Evolutionary conservation across 2,113 vertebrate species (phyloP).

Genomic region (Microcebus lehilahytsara): DNA sequence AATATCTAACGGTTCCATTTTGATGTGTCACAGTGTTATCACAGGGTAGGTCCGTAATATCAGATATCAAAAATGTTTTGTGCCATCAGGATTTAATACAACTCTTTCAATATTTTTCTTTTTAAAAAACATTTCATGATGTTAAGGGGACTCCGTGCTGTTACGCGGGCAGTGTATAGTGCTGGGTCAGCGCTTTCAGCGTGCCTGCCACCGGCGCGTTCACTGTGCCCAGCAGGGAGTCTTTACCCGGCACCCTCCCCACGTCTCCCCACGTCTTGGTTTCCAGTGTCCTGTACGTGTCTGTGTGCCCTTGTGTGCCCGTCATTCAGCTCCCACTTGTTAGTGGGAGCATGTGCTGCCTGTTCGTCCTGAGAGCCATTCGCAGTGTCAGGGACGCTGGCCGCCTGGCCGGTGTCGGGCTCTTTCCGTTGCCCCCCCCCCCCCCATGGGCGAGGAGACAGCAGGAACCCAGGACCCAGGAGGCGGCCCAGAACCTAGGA

Average conservation of each 20-base stretch:
- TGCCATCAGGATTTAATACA: neutral
- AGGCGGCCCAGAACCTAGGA: neutral
- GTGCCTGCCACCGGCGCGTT: too few species aligned
- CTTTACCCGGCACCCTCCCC: too few species aligned
- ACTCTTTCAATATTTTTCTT: conserved; percentile 50
- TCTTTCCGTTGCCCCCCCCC: neutral
- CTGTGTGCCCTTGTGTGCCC: too few species aligned
- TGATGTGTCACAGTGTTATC: neutral
- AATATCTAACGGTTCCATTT: neutral
- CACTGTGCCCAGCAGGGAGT: too few species aligned
- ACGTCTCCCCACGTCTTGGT: too few species aligned
- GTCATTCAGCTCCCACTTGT: too few species aligned
- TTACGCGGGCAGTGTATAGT: too few species aligned
- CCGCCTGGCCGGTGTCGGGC: neutral
- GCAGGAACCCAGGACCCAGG: neutral
- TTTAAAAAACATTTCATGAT: too few species aligned
- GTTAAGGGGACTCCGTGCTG: too few species aligned
- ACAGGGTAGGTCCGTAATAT: conserved; percentile 40
- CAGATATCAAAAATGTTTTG: conserved; percentile 48
- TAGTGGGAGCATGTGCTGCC: too few species aligned
- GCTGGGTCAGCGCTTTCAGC: too few species aligned
- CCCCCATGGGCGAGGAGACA: accelerated
- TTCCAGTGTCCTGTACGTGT: too few species aligned
- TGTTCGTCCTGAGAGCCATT: accelerated
- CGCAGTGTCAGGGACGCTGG: neutral